These are phyloP conservation scores for Hemibagrus guttatus DNA, from an alignment of 2,797 vertebrate species.

Conservation along the genomic window DNA sequence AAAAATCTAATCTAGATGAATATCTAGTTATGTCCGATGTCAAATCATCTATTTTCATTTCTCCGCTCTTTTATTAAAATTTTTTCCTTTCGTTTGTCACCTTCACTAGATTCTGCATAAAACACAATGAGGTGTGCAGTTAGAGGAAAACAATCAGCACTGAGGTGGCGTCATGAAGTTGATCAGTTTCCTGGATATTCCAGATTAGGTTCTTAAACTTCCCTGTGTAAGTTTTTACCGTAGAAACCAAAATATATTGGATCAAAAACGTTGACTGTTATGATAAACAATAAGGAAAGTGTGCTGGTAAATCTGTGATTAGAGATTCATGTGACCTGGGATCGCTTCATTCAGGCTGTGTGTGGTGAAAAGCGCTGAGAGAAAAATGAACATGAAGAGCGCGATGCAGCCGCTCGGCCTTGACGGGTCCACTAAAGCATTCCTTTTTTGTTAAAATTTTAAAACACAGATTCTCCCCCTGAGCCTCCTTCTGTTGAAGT, in stretches of 20 bases:
- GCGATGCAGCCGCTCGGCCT: not conserved
- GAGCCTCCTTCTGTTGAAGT: not conserved
- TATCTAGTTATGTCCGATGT: too few species aligned
- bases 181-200: not conserved
- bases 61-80: not conserved
- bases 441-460: not conserved
- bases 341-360: too few species aligned
- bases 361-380: not conserved
- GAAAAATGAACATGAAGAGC: too few species aligned
- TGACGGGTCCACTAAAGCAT: slow-evolving; percentile 3
- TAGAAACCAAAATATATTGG: not conserved
- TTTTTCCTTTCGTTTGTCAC: too few species aligned
- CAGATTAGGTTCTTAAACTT: too few species aligned
- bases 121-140: not conserved
- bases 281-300: not conserved
- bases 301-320: too few species aligned
- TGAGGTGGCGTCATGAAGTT: not conserved
- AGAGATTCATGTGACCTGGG: not conserved
- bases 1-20: too few species aligned
- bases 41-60: too few species aligned
- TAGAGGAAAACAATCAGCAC: not conserved
- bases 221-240: not conserved
- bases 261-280: too few species aligned
- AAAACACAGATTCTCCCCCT: not conserved
- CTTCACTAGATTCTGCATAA: not conserved